phyloP scores from a whole-genome alignment of 2,797 vertebrate genomes.

The Euphonia xanthogaster region DNA sequence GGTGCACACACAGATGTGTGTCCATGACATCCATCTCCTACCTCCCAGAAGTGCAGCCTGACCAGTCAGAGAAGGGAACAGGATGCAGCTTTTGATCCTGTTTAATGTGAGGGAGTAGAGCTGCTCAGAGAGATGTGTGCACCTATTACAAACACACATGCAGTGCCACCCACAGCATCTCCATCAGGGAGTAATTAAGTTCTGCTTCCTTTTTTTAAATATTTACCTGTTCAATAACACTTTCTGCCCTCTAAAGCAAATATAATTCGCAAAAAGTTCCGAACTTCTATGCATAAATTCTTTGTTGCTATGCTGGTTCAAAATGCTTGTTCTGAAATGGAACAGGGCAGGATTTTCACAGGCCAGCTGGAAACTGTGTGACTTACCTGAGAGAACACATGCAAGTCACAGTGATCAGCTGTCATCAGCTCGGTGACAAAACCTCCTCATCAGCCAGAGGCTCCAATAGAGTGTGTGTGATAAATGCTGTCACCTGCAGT shows the following conservation, averaged over 20 bases:
- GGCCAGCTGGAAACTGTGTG: background rate
- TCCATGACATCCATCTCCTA: accelerated
- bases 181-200: background rate
- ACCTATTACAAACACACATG: accelerated
- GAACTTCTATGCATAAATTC: background rate
- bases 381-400: background rate
- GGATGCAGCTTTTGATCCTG: background rate
- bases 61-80: background rate
- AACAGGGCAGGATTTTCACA: background rate
- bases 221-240: background rate
- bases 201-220: too few species aligned
- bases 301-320: background rate
- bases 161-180: background rate
- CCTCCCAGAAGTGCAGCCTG: background rate
- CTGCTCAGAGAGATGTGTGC: background rate
- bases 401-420: background rate
- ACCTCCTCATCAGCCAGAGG: background rate
- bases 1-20: accelerated
- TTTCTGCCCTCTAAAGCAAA: background rate
- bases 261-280: background rate
- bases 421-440: background rate
- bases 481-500: background rate
- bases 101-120: background rate
- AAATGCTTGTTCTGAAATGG: background rate
- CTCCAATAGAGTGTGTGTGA: background rate